Conservation (phyloP, 2,797 vertebrate genomes). For the Anisognathus igniventris region DNA sequence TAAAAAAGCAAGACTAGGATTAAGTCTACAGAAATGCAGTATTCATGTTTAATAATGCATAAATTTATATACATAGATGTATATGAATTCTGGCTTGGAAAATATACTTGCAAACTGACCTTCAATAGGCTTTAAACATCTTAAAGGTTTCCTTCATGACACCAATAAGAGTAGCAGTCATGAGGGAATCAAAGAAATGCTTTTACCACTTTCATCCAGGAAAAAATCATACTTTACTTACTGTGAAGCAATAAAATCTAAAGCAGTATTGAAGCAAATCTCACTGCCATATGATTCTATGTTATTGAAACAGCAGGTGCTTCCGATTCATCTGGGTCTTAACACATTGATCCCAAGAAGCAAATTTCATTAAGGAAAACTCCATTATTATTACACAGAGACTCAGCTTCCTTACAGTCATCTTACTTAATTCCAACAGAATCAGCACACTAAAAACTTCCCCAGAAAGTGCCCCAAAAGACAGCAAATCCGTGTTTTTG, state of each 20-base stretch:
- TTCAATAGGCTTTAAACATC: constrained; percentile 1
- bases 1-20: neutral
- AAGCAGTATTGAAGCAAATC: neutral
- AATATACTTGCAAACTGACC: neutral
- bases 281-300: neutral
- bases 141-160: neutral
- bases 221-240: neutral
- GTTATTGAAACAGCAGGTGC: constrained; percentile 45
- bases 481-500: neutral
- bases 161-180: neutral
- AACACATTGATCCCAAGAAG: constrained; percentile 38
- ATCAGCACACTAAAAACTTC: neutral
- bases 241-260: constrained; percentile 37
- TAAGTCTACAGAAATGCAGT: neutral
- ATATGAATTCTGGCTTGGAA: neutral
- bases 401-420: neutral
- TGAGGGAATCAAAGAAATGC: constrained; percentile 6
- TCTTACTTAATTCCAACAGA: neutral
- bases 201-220: neutral
- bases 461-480: neutral
- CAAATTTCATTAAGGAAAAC: constrained; percentile 47
- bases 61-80: neutral
- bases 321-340: constrained; percentile 32
- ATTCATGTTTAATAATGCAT: neutral
- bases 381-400: constrained; percentile 4